These are phyloP conservation scores for Drosophila gaucha DNA, from an alignment of 2,888 invertebrate genomes.

Conservation along the genomic window DNA sequence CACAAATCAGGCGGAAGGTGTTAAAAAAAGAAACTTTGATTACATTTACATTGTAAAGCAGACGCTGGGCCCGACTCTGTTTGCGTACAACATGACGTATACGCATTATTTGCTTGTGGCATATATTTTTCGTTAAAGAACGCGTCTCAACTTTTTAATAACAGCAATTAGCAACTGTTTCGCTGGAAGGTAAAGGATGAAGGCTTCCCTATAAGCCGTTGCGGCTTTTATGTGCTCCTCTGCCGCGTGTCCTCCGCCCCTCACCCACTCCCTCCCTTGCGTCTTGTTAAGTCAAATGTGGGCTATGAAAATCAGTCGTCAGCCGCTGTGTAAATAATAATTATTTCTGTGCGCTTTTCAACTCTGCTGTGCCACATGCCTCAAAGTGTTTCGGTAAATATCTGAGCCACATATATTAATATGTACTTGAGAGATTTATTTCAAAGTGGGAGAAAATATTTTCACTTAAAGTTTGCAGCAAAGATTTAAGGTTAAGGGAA, in stretches of 20 bases:
- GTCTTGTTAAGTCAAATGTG: conserved; percentile 64
- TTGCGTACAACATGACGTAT: conserved; percentile 46
- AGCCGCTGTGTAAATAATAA: conserved; percentile 73
- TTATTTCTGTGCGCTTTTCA: conserved; percentile 63
- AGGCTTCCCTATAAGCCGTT: conserved; percentile 36
- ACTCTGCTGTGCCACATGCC: conserved; percentile 24
- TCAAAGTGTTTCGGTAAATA: conserved; percentile 30
- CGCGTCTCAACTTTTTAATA: conserved; percentile 70
- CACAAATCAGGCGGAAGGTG: conserved; percentile 72
- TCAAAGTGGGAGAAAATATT: conserved; percentile 3
- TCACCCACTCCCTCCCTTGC: conserved; percentile 13
- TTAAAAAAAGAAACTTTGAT: conserved; percentile 65
- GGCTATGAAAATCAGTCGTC: conserved; percentile 54
- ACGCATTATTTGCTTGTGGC: conserved; percentile 40
- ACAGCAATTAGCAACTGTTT: conserved; percentile 69
- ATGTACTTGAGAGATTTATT: not conserved
- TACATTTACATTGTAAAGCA: conserved; percentile 77
- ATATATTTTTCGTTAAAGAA: conserved; percentile 41
- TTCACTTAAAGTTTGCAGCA: not conserved
- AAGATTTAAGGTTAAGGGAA: no score
- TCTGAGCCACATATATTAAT: conserved; percentile 5
- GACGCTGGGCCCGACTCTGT: conserved; percentile 11
- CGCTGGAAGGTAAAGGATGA: not conserved
- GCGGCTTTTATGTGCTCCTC: conserved; percentile 22
- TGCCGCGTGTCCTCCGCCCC: not conserved